A percentile compares a stretch with the other conserved stretches of the same genome.
phyloP scores from a whole-genome alignment of 2,888 invertebrate genomes.

The Cryptus armator region DNA sequence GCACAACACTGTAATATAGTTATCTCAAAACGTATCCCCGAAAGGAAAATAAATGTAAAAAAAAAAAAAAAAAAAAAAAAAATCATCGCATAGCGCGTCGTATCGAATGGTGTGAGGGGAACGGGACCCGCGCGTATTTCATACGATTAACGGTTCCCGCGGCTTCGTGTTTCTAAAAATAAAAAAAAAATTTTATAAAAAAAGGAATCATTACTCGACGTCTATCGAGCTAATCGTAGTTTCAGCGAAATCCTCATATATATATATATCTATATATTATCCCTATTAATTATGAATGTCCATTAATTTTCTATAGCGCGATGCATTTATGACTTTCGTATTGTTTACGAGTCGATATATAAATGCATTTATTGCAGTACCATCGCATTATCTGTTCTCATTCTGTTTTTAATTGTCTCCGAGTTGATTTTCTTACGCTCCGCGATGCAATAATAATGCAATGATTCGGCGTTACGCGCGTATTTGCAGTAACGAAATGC shows the following conservation, averaged over 20 bases:
- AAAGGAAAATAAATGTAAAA: neutral
- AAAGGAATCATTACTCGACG: too few species aligned
- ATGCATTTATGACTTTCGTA: too few species aligned
- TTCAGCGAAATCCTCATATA: too few species aligned
- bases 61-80: too few species aligned
- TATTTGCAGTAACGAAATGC: conserved; percentile 35
- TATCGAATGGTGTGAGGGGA: neutral
- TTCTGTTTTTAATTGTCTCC: neutral
- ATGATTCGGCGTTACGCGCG: conserved; percentile 17
- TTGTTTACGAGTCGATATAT: too few species aligned
- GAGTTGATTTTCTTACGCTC: neutral
- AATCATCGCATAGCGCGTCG: neutral
- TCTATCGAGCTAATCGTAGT: too few species aligned
- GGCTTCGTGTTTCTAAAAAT: neutral
- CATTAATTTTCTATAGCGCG: too few species aligned
- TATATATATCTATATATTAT: too few species aligned
- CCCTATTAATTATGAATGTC: too few species aligned
- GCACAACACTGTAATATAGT: conserved; percentile 8
- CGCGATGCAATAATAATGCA: conserved; percentile 41
- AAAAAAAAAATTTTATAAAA: neutral
- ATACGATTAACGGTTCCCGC: conserved; percentile 2
- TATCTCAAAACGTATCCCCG: conserved; percentile 1
- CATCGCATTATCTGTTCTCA: neutral
- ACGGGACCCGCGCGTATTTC: conserved; percentile 4
- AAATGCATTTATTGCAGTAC: neutral